Percentiles rank a stretch among this genome's conserved stretches.
Evolutionary conservation across 2,797 vertebrate species (phyloP).

Genomic region (Hypotaenidia okinawae): DNA sequence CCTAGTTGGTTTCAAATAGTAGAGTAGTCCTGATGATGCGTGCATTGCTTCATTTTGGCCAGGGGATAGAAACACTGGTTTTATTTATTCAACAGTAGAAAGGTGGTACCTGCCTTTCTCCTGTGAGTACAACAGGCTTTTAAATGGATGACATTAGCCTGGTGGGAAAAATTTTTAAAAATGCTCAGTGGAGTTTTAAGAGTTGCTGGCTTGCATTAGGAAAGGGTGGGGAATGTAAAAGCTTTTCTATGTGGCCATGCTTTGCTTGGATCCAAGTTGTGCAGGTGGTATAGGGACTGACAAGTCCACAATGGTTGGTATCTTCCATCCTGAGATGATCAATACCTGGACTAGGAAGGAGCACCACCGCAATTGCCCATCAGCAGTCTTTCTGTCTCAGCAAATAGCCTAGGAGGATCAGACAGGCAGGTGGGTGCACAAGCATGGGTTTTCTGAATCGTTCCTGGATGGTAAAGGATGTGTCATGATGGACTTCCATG

Average conservation of each 20-base stretch:
- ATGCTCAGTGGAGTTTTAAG: background rate
- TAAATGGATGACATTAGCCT: background rate
- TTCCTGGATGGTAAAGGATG: background rate
- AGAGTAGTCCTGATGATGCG: background rate
- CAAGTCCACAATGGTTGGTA: background rate
- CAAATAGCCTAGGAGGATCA: background rate
- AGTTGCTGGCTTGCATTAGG: background rate
- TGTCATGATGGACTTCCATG: background rate
- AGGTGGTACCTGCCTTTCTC: background rate
- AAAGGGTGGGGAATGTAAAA: background rate
- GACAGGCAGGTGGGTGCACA: background rate
- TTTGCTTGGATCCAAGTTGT: background rate
- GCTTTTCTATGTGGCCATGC: background rate
- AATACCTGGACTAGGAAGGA: background rate
- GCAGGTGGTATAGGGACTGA: background rate
- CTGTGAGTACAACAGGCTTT: background rate
- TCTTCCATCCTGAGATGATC: background rate
- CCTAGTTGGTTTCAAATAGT: background rate
- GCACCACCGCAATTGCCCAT: background rate
- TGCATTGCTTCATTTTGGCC: background rate
- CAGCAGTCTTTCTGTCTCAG: background rate
- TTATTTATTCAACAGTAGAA: background rate
- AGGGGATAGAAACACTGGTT: background rate
- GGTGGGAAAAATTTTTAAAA: background rate
- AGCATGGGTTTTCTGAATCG: background rate